Base-by-base conservation (phyloP, 2,797 vertebrate genomes). In the Mormyrus hasselquistii region DNA sequence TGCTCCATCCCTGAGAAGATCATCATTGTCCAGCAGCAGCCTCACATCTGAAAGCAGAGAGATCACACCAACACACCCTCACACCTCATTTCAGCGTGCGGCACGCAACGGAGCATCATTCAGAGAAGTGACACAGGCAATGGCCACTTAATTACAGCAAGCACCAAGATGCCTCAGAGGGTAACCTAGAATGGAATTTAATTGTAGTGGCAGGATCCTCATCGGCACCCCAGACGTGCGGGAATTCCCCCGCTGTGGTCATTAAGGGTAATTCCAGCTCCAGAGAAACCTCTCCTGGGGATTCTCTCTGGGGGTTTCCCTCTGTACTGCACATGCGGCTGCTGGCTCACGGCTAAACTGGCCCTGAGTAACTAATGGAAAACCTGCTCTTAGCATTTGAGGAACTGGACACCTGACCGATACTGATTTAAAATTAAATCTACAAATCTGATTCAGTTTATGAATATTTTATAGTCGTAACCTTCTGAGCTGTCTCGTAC, bases 1-100 rank as follows among this genome's bases (percentile, higher is more conserved):
- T 90, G 98, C 98, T 94, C 97, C 97, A 96, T 98, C 98, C 96
- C 97, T 97, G 96, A 99, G 98, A 95, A 99, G 97, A 96, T 97
- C 98, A 96, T 99, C 98, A 92, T 98, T 97, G 95, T 98, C 98
- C 93, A 98, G 97, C 93, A 99, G 96, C 95, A 98, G 96, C 92
- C 98, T 97, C 94, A 99, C 98, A 96, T 99, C 98, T 99, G 94
- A 90, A 94, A 91, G 55, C 94, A 92, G 91, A 19, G 91, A 19
- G 91, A 87, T 38, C 73, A 29, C 49, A 44, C n/a, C 29, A 22
- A 57, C 41, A 59, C 59, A 50, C 49, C 29, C 84, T 16, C 49
- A 59, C 29, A 90, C 10, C 49, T 10, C 22, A 49, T 16, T 53
- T 57, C 34, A 88, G 87, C 69, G 88, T 38, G 65, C 4, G 1